phyloP scores from a whole-genome alignment of 2,888 invertebrate species.

The Meliscaeva auricollis region DNA sequence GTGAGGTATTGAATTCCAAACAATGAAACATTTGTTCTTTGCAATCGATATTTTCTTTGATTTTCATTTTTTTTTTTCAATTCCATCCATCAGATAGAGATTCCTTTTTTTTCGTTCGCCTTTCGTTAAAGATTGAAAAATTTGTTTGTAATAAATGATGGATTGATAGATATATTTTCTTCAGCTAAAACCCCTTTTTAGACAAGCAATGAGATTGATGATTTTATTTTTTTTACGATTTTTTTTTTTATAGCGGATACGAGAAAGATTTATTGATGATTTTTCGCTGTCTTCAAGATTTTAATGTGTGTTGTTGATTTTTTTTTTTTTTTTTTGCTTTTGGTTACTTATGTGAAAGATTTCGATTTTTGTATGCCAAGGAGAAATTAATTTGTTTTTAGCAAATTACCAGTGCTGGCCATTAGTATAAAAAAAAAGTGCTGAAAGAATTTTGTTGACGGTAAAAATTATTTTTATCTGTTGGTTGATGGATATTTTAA shows the following conservation, averaged over 20 bases:
- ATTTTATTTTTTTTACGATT: conserved; percentile 8
- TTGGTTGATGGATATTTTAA: conserved; percentile 51
- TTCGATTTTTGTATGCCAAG: conserved; percentile 39
- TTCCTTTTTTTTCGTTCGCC: not conserved
- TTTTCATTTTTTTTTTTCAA: not conserved
- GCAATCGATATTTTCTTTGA: conserved; percentile 33
- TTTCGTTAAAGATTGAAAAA: conserved; percentile 23
- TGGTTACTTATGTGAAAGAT: too few species aligned
- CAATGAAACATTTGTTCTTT: conserved; percentile 57
- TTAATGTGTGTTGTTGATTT: conserved; percentile 35
- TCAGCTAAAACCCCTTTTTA: conserved; percentile 27
- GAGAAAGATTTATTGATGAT: conserved; percentile 65
- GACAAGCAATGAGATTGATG: conserved; percentile 24
- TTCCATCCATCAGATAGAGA: conserved; percentile 21
- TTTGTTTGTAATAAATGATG: conserved; percentile 47
- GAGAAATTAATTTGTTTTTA: conserved; percentile 58
- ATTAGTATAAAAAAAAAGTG: conserved; percentile 7
- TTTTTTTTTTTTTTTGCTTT: conserved; percentile 10
- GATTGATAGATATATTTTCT: conserved; percentile 52
- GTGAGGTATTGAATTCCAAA: conserved; percentile 17
- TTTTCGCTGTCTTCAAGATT: conserved; percentile 57
- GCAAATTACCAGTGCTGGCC: not conserved
- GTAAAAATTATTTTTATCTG: conserved; percentile 21
- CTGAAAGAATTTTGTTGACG: conserved; percentile 66
- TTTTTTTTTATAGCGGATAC: conserved; percentile 31